Conservation (phyloP, 2,888 invertebrate genomes). For the Apamea epomidion region DNA sequence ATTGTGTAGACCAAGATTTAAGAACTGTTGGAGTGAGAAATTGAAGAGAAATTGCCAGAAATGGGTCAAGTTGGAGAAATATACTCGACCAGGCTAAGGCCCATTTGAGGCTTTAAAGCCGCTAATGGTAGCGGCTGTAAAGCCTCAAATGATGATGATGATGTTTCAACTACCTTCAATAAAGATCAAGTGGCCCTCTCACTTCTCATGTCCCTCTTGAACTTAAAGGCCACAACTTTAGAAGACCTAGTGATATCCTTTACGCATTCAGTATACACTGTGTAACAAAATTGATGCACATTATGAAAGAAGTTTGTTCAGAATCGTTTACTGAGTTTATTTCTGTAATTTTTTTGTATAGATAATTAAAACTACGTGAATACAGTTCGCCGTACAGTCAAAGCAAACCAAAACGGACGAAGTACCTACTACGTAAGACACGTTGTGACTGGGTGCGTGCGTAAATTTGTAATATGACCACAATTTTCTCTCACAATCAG, state of each 20-base stretch:
- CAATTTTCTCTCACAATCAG: too few species aligned
- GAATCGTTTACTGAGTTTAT: too few species aligned
- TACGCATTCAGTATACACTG: neutral
- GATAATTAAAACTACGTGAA: too few species aligned
- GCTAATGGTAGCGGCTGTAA: neutral
- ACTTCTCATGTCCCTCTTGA: neutral
- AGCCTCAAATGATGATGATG: neutral
- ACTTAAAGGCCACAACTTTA: neutral
- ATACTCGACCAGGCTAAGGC: neutral
- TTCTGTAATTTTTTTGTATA: too few species aligned
- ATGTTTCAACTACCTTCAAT: neutral
- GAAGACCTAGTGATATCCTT: neutral
- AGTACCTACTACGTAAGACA: too few species aligned
- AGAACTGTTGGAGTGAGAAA: neutral
- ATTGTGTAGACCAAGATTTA: neutral
- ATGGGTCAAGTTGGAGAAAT: neutral
- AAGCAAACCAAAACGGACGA: too few species aligned
- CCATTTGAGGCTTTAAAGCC: neutral
- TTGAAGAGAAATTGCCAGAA: neutral
- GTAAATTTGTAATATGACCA: too few species aligned
- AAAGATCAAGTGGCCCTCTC: neutral
- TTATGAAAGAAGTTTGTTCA: too few species aligned
- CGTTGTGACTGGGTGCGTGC: too few species aligned
- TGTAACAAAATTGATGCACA: too few species aligned
- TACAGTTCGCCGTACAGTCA: too few species aligned